phyloP scores from a whole-genome alignment of 2,888 invertebrate genomes.

The Melanargia galathea region DNA sequence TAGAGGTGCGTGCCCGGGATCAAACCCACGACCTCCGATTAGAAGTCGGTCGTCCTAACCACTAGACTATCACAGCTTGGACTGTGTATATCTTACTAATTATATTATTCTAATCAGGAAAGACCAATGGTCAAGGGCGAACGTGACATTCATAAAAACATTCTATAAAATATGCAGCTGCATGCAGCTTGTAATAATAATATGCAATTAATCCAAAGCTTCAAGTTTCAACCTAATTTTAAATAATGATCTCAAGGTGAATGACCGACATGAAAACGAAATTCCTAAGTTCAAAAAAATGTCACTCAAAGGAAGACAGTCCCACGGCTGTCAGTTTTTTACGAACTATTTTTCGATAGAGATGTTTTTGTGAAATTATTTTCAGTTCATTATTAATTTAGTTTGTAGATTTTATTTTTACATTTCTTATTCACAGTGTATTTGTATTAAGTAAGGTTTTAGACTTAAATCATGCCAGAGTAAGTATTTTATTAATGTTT shows the following conservation, averaged over 20 bases:
- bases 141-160: too few relatives aligned
- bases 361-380: constrained; percentile 76
- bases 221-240: neutral
- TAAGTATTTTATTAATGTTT: constrained; percentile 51
- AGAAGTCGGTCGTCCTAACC: too few relatives aligned
- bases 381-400: constrained; percentile 65
- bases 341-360: constrained; percentile 58
- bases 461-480: constrained; percentile 73
- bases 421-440: constrained; percentile 57
- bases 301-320: constrained; percentile 46
- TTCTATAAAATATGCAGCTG: too few relatives aligned
- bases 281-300: constrained; percentile 18
- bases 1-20: too few relatives aligned
- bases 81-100: too few relatives aligned
- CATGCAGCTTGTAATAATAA: too few relatives aligned
- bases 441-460: constrained; percentile 46
- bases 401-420: constrained; percentile 60
- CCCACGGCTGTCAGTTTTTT: constrained; percentile 58
- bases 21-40: too few relatives aligned
- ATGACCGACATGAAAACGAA: neutral
- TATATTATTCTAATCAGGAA: too few relatives aligned
- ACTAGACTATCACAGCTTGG: too few relatives aligned
- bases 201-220: neutral
- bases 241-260: neutral
- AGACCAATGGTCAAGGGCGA: too few relatives aligned